Evolutionary conservation across 2,888 invertebrate genomes (phyloP).

Genomic region (Lasioglossum vierecki): DNA sequence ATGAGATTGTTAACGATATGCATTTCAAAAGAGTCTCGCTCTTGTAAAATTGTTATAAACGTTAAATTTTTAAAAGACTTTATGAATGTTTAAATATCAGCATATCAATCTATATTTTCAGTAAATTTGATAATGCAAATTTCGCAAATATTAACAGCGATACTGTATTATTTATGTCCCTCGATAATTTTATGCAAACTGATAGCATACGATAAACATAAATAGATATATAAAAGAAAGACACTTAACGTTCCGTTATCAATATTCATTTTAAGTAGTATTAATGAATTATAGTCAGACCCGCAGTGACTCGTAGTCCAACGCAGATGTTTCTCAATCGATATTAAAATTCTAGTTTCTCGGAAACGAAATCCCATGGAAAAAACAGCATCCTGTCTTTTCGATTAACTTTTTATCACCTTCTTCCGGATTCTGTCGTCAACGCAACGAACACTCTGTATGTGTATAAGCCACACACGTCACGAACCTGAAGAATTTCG

Average conservation of each 20-base stretch:
- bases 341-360: neutral
- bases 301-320: neutral
- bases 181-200: neutral
- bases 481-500: slow-evolving; percentile 22
- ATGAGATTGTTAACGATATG: neutral
- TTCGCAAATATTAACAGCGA: neutral
- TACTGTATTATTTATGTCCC: neutral
- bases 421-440: slow-evolving; percentile 6
- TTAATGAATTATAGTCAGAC: neutral
- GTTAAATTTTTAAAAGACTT: neutral
- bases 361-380: neutral
- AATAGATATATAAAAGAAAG: neutral
- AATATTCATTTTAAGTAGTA: neutral
- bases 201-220: neutral
- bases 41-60: neutral
- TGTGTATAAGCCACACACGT: slow-evolving; percentile 7
- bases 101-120: neutral
- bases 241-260: neutral
- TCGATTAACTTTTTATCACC: neutral
- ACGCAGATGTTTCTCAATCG: neutral
- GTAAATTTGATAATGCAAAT: neutral
- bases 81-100: neutral
- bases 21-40: neutral
- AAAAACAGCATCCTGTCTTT: neutral
- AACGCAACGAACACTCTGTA: neutral